Conservation (phyloP, 2,113 vertebrate genomes). For the Atrichornis clamosus region DNA sequence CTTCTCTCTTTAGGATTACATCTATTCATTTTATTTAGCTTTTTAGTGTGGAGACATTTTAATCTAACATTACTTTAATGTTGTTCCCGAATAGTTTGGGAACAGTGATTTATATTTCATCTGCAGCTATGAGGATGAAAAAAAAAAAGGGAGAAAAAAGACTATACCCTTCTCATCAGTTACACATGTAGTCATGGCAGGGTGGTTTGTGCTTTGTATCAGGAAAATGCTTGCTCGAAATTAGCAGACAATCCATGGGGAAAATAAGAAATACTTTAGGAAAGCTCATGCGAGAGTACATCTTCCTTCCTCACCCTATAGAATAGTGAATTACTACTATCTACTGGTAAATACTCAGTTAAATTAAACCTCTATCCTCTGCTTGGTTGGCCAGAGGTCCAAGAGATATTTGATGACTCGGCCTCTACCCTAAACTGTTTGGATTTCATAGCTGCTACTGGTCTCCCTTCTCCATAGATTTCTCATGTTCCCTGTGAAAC, state of each 20-base stretch:
- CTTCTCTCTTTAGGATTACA: constrained; percentile 57
- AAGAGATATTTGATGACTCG: background rate
- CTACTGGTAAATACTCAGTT: background rate
- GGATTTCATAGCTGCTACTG: background rate
- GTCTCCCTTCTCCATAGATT: background rate
- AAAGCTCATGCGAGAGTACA: background rate
- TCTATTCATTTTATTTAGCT: constrained; percentile 62
- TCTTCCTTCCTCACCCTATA: background rate
- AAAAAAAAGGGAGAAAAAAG: background rate
- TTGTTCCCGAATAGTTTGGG: constrained; percentile 22
- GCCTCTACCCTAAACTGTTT: background rate
- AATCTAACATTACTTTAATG: constrained; percentile 54
- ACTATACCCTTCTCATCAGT: constrained; percentile 4
- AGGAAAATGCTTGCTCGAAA: background rate
- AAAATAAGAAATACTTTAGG: background rate
- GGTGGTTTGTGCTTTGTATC: background rate
- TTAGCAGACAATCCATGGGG: background rate
- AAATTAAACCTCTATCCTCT: background rate
- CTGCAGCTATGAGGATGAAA: background rate
- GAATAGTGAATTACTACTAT: background rate
- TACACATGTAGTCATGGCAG: background rate
- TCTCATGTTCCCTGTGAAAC: background rate
- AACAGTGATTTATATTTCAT: constrained; percentile 12
- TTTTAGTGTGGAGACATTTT: constrained; percentile 54
- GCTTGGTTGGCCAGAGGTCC: background rate